These are phyloP conservation scores for Corythoichthys haematopterus DNA, from an alignment of 2,113 vertebrate genomes.

Conservation along the genomic window DNA sequence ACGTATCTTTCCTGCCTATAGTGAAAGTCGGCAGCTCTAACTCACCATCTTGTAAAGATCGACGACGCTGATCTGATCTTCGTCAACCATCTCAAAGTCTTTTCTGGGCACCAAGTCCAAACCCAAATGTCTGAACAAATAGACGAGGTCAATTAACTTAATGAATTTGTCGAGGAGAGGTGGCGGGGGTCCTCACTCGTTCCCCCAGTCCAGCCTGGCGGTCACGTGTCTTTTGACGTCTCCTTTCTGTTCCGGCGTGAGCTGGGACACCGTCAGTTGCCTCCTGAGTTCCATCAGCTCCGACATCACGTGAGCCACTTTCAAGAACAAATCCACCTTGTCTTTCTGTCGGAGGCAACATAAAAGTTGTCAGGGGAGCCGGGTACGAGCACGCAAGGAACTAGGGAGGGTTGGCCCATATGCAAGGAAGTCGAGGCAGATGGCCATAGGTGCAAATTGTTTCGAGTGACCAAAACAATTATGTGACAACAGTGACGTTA, in stretches of 20 bases:
- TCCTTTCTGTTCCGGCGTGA: slow-evolving; percentile 91
- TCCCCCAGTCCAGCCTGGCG: slow-evolving; percentile 96
- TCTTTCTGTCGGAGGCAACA: slow-evolving; percentile 76
- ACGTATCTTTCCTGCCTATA: background rate
- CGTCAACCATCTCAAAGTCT: slow-evolving; percentile 95
- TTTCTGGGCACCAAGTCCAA: slow-evolving; percentile 94
- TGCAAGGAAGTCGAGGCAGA: no score
- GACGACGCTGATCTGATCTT: slow-evolving; percentile 94
- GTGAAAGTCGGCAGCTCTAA: background rate
- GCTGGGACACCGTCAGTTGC: slow-evolving; percentile 86
- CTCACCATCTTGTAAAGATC: slow-evolving; percentile 98
- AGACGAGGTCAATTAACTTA: no score
- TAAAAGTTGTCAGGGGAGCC: no score
- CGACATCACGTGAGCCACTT: slow-evolving; percentile 95
- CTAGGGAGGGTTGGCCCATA: no score
- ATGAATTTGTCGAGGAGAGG: background rate
- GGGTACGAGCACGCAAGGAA: no score
- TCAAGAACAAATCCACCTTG: slow-evolving; percentile 98
- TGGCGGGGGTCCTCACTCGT: slow-evolving; percentile 81
- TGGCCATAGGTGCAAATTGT: no score
- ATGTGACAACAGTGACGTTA: no score
- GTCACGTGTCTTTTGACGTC: slow-evolving; percentile 95
- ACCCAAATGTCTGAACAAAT: slow-evolving; percentile 83
- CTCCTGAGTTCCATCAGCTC: slow-evolving; percentile 94
- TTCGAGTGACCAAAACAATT: no score